These are phyloP conservation scores for Ophioninae sp. DNA, from an alignment of 2,888 invertebrate genomes.

Conservation along the genomic window DNA sequence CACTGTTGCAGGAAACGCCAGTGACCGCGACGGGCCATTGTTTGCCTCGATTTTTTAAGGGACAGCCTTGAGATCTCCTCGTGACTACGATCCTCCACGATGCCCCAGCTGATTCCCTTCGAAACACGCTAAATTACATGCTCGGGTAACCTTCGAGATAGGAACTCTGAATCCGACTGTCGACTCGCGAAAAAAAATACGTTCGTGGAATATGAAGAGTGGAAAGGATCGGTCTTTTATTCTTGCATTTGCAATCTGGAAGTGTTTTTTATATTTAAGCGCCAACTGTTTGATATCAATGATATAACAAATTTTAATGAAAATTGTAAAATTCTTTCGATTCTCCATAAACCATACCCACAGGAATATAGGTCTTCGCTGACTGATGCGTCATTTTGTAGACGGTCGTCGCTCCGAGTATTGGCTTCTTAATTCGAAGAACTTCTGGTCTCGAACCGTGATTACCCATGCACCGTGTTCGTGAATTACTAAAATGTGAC, in stretches of 20 bases:
- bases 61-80: conserved; percentile 55
- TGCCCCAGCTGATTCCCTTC: conserved; percentile 17
- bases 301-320: too few species aligned
- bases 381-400: too few species aligned
- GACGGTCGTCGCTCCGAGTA: too few species aligned
- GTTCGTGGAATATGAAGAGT: neutral
- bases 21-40: conserved; percentile 67
- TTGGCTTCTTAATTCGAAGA: too few species aligned
- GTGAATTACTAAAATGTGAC: too few species aligned
- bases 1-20: conserved; percentile 79
- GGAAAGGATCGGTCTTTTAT: neutral
- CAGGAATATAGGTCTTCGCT: too few species aligned
- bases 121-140: conserved; percentile 23
- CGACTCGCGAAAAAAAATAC: neutral
- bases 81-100: conserved; percentile 33
- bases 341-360: too few species aligned
- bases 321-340: too few species aligned
- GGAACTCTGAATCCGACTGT: neutral
- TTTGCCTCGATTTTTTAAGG: conserved; percentile 64
- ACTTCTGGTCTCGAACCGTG: too few species aligned
- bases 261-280: too few species aligned
- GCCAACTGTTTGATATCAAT: too few species aligned
- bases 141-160: conserved; percentile 14
- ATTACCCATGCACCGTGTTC: too few species aligned
- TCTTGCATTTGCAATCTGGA: neutral